Percentiles rank a stretch among this genome's conserved stretches.
These are phyloP conservation scores for Pseudorhombus dupliciocellatus DNA, from an alignment of 2,113 vertebrate genomes.

Conservation along the genomic window DNA sequence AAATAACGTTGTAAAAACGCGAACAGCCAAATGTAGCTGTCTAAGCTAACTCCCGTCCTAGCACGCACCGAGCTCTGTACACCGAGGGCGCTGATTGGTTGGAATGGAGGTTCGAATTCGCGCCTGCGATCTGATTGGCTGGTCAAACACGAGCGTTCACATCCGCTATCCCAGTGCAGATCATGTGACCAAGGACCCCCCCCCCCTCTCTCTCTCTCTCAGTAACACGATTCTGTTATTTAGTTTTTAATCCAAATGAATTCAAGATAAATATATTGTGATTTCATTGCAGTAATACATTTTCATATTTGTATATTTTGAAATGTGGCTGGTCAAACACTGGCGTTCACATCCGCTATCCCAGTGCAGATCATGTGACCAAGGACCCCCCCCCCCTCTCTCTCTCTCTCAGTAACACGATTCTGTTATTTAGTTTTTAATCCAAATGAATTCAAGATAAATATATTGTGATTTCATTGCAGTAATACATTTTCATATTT, in stretches of 20 bases:
- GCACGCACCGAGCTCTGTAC: not conserved
- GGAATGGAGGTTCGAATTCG: slow-evolving; percentile 54
- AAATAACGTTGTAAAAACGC: not conserved
- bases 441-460: not conserved
- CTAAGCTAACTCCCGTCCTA: slow-evolving; percentile 11
- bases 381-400: not conserved
- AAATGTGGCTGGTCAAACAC: slow-evolving; percentile 47
- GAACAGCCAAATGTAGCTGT: slow-evolving; percentile 7
- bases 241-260: not conserved
- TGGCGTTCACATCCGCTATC: slow-evolving; percentile 39
- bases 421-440: not conserved
- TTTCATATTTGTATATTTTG: no score
- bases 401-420: not conserved
- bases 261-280: not conserved
- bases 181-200: slow-evolving; percentile 45
- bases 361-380: slow-evolving; percentile 30
- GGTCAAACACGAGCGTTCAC: fast-evolving
- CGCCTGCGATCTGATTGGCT: slow-evolving; percentile 70
- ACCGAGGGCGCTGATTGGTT: slow-evolving; percentile 64
- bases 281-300: no score
- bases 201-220: not conserved
- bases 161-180: slow-evolving; percentile 39
- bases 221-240: not conserved
- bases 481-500: no score
- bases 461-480: not conserved